A percentile compares a stretch with the other conserved stretches of the same genome.
Conservation (phyloP, 2,797 vertebrate species). For the Sebastes kiyomatsui region DNA sequence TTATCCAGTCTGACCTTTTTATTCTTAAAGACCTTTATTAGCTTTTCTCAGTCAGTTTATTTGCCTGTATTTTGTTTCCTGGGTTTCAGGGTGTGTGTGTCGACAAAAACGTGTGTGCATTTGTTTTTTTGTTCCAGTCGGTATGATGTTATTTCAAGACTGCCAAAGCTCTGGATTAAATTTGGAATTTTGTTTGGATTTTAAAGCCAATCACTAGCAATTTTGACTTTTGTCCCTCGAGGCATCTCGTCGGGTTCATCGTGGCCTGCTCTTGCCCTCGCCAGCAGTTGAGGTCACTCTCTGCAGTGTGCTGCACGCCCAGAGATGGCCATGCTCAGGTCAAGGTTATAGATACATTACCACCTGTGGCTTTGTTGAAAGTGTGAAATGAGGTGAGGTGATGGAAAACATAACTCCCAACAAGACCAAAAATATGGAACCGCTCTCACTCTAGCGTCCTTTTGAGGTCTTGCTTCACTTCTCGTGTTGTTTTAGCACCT, state of each 20-base stretch:
- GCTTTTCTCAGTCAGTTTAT: slow-evolving; percentile 51
- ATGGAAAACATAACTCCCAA: slow-evolving; percentile 61
- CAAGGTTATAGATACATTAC: neutral
- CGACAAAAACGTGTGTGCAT: neutral
- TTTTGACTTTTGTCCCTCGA: slow-evolving; percentile 12
- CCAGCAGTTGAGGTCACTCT: slow-evolving; percentile 23
- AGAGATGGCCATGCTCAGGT: slow-evolving; percentile 10
- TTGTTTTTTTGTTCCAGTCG: slow-evolving; percentile 32
- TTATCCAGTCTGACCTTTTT: neutral
- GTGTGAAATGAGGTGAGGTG: slow-evolving; percentile 58
- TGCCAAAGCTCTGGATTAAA: slow-evolving; percentile 67
- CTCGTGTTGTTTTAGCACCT: slow-evolving; percentile 54
- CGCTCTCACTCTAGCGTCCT: slow-evolving; percentile 4
- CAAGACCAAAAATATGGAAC: slow-evolving; percentile 30
- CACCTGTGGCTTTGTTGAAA: slow-evolving; percentile 33
- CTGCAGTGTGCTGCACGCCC: neutral
- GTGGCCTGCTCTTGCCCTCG: neutral
- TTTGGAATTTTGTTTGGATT: slow-evolving; percentile 62
- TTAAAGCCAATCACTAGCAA: slow-evolving; percentile 29
- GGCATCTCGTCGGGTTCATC: neutral
- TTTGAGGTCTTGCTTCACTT: slow-evolving; percentile 18
- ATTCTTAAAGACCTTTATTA: slow-evolving; percentile 34
- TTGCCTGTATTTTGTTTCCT: slow-evolving; percentile 76
- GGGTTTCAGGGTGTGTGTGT: slow-evolving; percentile 60
- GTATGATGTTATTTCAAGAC: slow-evolving; percentile 47